A percentile compares a stretch with the other conserved stretches of the same genome.
phyloP scores from a whole-genome alignment of 2,113 vertebrate species.

The Rhadina sibilatrix region DNA sequence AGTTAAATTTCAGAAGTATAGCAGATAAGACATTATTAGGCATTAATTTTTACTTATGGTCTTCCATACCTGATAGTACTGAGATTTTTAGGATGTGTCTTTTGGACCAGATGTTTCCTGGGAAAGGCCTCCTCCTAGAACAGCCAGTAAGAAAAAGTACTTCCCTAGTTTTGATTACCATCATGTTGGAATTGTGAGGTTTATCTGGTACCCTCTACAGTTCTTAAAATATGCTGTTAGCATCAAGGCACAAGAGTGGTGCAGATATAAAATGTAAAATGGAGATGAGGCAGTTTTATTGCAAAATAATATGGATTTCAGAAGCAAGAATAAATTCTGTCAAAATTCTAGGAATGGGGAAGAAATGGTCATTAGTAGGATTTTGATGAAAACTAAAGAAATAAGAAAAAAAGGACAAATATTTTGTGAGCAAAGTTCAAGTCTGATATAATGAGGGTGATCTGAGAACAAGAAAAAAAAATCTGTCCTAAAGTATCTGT shows the following conservation, averaged over 20 bases:
- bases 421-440: background rate
- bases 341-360: background rate
- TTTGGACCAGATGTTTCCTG: background rate
- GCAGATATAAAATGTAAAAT: background rate
- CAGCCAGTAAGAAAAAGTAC: background rate
- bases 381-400: background rate
- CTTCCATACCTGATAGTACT: background rate
- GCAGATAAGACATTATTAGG: background rate
- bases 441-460: background rate
- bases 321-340: background rate
- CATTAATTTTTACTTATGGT: background rate
- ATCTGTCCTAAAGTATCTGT: background rate
- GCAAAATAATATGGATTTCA: background rate
- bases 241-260: background rate
- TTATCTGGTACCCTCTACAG: background rate
- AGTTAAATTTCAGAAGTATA: background rate
- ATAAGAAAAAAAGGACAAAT: background rate
- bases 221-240: background rate
- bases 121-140: background rate
- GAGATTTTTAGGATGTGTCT: background rate
- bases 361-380: background rate
- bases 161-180: background rate
- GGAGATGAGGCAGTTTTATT: background rate
- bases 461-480: background rate
- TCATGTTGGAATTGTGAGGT: background rate